Evolutionary conservation across 2,113 vertebrate species (phyloP).

Genomic region (Puffinus mauretanicus): DNA sequence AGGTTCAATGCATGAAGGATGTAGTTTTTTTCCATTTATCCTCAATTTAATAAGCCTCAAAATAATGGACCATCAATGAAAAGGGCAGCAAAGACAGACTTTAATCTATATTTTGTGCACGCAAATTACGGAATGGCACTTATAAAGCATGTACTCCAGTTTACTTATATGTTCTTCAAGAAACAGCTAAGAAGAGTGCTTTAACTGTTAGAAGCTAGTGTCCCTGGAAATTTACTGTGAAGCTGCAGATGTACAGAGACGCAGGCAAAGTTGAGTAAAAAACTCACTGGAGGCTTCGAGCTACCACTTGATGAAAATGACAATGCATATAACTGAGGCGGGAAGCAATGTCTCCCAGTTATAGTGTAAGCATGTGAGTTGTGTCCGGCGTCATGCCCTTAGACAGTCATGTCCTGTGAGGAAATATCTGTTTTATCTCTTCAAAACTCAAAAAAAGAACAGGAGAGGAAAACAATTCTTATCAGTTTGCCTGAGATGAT

Average conservation of each 20-base stretch:
- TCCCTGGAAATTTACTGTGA: neutral
- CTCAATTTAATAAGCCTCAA: neutral
- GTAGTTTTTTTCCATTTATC: neutral
- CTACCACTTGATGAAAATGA: neutral
- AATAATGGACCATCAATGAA: neutral
- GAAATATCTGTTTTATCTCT: neutral
- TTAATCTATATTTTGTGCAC: neutral
- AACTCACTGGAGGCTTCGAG: fast-evolving
- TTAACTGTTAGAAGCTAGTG: neutral
- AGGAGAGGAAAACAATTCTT: neutral
- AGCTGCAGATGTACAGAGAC: neutral
- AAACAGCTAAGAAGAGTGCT: neutral
- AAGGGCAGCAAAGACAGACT: neutral
- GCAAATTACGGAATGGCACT: neutral
- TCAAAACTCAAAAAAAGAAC: neutral
- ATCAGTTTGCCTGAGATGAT: neutral
- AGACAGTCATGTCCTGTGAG: neutral
- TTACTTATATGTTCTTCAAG: neutral
- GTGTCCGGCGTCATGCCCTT: neutral
- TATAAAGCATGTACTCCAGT: neutral
- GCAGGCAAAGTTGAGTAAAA: neutral
- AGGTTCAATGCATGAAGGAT: neutral
- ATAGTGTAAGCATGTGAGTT: neutral
- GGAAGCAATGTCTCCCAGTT: neutral
- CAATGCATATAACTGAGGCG: neutral